Percentiles rank a stretch among this genome's conserved stretches.
These are phyloP conservation scores for Paracyclopina nana DNA, from an alignment of 1,140 invertebrate species.

Conservation along the genomic window DNA sequence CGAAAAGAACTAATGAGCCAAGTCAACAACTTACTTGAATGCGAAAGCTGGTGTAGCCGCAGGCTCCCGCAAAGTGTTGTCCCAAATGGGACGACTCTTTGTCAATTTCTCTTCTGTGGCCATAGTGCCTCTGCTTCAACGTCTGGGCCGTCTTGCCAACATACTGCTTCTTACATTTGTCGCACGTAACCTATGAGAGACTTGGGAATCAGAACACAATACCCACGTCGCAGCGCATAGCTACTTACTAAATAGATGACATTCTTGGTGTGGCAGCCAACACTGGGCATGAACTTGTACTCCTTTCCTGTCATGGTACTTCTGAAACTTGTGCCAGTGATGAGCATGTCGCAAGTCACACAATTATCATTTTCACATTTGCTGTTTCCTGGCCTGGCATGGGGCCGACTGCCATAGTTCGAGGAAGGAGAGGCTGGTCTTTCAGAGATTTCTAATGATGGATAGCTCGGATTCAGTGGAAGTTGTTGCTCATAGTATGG, in stretches of 20 bases:
- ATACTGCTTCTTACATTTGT: conserved; percentile 11
- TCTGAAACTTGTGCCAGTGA: not conserved
- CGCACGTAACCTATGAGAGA: conserved; percentile 8
- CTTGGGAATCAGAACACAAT: not conserved
- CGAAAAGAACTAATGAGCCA: not conserved
- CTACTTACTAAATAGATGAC: conserved; percentile 12
- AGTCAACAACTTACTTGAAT: not conserved
- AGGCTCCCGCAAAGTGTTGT: conserved; percentile 8
- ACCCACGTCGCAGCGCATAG: not conserved
- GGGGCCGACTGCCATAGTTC: not conserved
- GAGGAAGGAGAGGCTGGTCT: not conserved
- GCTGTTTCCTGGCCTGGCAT: not conserved
- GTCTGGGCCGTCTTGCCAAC: conserved; percentile 10
- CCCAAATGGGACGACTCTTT: conserved; percentile 2
- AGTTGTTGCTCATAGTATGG: not conserved
- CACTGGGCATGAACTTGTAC: conserved; percentile 1
- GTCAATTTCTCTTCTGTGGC: conserved; percentile 11
- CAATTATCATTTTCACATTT: not conserved
- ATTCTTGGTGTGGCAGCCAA: not conserved
- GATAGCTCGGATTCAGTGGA: not conserved
- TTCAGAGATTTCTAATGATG: not conserved
- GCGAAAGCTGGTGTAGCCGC: conserved; percentile 3
- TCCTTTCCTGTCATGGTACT: conserved; percentile 8
- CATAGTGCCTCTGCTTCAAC: conserved; percentile 8
- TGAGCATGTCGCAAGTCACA: conserved; percentile 6